Evolutionary conservation across 2,888 invertebrate genomes (phyloP).

Genomic region (Thecophora atra): DNA sequence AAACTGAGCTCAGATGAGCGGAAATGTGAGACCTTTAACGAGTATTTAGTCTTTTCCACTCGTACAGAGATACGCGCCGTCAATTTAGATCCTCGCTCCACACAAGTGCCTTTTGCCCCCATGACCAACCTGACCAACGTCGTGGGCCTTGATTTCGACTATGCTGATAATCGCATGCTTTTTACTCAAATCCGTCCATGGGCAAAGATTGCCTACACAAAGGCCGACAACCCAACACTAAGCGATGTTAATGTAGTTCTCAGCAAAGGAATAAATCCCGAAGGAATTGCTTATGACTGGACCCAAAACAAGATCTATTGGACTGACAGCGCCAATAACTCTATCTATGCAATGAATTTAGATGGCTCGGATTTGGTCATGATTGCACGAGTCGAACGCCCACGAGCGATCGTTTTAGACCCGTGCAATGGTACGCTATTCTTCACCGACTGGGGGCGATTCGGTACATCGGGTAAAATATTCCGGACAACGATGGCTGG

Average conservation of each 20-base stretch:
- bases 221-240: slow-evolving; percentile 75
- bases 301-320: slow-evolving; percentile 97
- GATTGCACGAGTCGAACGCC: slow-evolving; percentile 92
- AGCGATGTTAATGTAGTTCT: slow-evolving; percentile 75
- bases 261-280: slow-evolving; percentile 86
- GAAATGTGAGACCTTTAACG: slow-evolving; percentile 84
- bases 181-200: slow-evolving; percentile 94
- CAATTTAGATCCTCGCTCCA: slow-evolving; percentile 84
- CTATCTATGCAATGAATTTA: slow-evolving; percentile 93
- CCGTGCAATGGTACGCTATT: slow-evolving; percentile 96
- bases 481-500: slow-evolving; percentile 97
- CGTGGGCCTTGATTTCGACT: slow-evolving; percentile 96
- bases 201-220: slow-evolving; percentile 86
- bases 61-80: slow-evolving; percentile 92
- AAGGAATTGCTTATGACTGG: slow-evolving; percentile 97
- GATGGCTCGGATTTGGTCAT: slow-evolving; percentile 88
- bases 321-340: slow-evolving; percentile 95
- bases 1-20: slow-evolving; percentile 73
- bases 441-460: slow-evolving; percentile 96
- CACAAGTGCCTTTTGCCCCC: slow-evolving; percentile 85
- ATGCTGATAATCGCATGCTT: slow-evolving; percentile 83
- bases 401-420: slow-evolving; percentile 93
- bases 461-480: slow-evolving; percentile 92
- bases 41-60: slow-evolving; percentile 93
- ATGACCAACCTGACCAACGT: slow-evolving; percentile 89